Conservation (phyloP, 2,113 vertebrate genomes). For the Ceyx cyanopectus region DNA sequence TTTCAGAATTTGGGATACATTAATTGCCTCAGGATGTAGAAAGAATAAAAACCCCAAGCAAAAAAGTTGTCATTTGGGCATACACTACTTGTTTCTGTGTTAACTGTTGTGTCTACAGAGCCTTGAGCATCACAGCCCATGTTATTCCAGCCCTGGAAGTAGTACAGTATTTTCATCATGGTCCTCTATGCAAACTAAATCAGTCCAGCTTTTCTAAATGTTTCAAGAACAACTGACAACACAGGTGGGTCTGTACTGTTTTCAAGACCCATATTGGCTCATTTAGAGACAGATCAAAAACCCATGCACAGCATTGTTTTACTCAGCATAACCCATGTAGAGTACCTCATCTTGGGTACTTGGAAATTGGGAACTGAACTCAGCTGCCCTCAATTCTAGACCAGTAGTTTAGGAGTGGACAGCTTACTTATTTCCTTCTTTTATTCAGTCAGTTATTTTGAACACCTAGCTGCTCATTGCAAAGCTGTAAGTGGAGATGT, state of each 20-base stretch:
- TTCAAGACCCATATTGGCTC: not conserved
- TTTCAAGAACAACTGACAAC: not conserved
- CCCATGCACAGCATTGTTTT: not conserved
- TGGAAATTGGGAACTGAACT: not conserved
- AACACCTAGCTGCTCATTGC: not conserved
- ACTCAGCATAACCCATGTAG: not conserved
- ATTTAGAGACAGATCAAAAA: not conserved
- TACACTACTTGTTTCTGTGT: not conserved
- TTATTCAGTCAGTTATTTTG: not conserved
- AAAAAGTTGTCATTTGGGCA: not conserved
- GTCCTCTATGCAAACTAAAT: not conserved
- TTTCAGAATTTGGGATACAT: not conserved
- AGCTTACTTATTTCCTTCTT: not conserved
- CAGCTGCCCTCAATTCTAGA: not conserved
- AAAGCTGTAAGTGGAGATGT: not conserved
- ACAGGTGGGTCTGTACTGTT: not conserved
- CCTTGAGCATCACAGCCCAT: not conserved
- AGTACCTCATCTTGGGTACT: not conserved
- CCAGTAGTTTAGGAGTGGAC: not conserved
- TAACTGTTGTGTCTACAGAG: not conserved
- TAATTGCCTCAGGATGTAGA: not conserved
- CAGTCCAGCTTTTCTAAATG: not conserved
- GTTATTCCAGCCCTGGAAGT: not conserved
- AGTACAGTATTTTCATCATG: not conserved
- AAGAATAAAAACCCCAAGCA: not conserved